Base-by-base conservation (phyloP, 2,113 vertebrate species). In the Actinemys pallida region DNA sequence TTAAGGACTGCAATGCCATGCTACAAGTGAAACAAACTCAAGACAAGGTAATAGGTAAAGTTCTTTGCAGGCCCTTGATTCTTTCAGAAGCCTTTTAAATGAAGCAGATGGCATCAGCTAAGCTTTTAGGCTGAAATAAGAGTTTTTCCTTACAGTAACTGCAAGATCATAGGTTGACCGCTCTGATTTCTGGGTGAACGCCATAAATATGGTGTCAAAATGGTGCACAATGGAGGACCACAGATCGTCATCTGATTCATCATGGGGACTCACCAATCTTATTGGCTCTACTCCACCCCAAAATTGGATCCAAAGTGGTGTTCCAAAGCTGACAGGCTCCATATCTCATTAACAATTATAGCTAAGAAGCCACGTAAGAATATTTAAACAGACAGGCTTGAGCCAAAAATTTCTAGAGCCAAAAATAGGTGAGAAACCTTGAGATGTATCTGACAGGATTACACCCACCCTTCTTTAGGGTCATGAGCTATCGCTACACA, bases 11-110 rank as follows among this genome's bases (percentile, higher is more conserved):
- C 24, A 84, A 54, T 5, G 16, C 35, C 49, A 87, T 50, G 90
- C 87, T 10, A 95, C 94, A 96, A 76, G 49, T 90, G 88, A 86
- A 69, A 93, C 62, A 88, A 81, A 94, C 79, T 42, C 90, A 49
- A 35, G 39, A 22, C 14, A 24, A 83, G 42, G 52, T 53, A 81
- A 90, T 75, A 52, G 14, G 49, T 11, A 35, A 93, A 16, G 45
- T 16, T 75, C 16, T 20, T 17, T 11, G 45, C 9, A 83, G 3
- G 56, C 53, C 88, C 89, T 79, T 80, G 5, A 2, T 14, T 81
- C 14, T 72, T 91, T 69, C 78, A 49, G 1, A 22, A 89, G 75
- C 16, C 57, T 94, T 29, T 83, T 62, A 1, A 81, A 22, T 6
- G 31, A 87, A 83, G 50, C 13, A 10, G 19, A 85, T 2, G 45